Base-by-base conservation (phyloP, 2,888 invertebrate genomes). In the Eurois occulta region DNA sequence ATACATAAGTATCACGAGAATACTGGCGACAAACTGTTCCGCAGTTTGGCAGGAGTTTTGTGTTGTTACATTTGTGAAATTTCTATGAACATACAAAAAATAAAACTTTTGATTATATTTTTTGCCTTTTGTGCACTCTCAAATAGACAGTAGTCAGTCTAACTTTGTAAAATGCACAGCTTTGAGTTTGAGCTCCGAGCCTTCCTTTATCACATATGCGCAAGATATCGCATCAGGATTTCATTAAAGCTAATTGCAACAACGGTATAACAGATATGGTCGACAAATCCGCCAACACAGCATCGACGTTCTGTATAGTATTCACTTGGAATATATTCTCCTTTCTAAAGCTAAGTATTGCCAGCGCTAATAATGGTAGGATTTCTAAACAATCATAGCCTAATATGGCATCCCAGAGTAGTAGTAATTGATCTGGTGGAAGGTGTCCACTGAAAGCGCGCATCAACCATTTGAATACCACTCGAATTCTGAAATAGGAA, bases 401-500 rank as follows among this genome's bases (percentile, higher is more conserved):
- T 21, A 99, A 97, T 81, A 97, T 97, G 89, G 99, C 97, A 94
- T 99, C 99, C 99, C 99, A 99, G 24, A 99, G 96, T 64, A 98
- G 97, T 6, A 99, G 96, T 1, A 99, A 97, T 94, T 99, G 99
- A 91, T 99, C 99, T 0, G 99, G 99, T 0, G 99, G 98, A 69
- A 99, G 96, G 91, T 99, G 99, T 0, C 99, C 99, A 90, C 99
- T 99, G 94, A 99, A 99, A 2, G 99, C 99, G 84, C 99, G 97
- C 98, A 99, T 99, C 67, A 99, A 94, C 99, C 99, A 99, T 94
- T 99, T 99, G 93, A 99, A 99, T 2, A 99, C 99, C 43, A 99
- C 98, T 90, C 98, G 97, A 74, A 99, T 97, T 5, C 99, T 99
- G 93, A 21, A 93, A 83, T 92, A 90, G 60, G 70, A 85, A 67